These are phyloP conservation scores for Telenomus remus DNA, from an alignment of 1,140 invertebrate species.

Conservation along the genomic window DNA sequence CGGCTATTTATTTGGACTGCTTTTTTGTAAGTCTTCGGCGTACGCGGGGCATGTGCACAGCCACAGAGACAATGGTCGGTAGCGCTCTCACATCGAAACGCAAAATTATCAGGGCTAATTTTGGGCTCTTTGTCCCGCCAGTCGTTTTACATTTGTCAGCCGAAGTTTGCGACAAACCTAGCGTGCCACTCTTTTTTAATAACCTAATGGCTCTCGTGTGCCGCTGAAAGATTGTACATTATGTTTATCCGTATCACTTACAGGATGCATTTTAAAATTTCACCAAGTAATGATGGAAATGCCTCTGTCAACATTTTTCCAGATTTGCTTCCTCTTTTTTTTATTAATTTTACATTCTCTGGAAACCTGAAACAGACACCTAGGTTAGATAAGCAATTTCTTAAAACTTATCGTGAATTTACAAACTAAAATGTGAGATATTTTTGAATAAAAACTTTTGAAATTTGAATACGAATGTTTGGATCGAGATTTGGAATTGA, in stretches of 20 bases:
- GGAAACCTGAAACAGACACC: too few relatives aligned
- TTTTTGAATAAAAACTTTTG: too few relatives aligned
- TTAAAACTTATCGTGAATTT: too few relatives aligned
- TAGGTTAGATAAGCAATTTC: too few relatives aligned
- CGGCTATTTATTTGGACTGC: slow-evolving; percentile 38
- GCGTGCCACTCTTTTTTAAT: slow-evolving; percentile 70
- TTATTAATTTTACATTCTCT: too few relatives aligned
- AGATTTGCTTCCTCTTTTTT: too few relatives aligned
- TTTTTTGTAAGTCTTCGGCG: slow-evolving; percentile 15
- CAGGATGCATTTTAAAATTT: neutral
- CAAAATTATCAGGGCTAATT: slow-evolving; percentile 70
- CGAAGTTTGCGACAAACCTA: slow-evolving; percentile 63
- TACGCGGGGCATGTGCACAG: slow-evolving; percentile 17
- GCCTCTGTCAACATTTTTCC: too few relatives aligned
- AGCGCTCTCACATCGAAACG: slow-evolving; percentile 60
- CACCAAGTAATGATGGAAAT: neutral
- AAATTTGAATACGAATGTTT: too few relatives aligned
- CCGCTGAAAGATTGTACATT: slow-evolving; percentile 54
- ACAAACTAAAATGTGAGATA: too few relatives aligned
- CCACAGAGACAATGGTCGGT: slow-evolving; percentile 44
- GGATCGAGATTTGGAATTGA: too few relatives aligned
- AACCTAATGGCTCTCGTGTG: slow-evolving; percentile 74
- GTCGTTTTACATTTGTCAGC: slow-evolving; percentile 50
- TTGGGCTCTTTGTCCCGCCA: slow-evolving; percentile 66
- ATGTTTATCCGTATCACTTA: slow-evolving; percentile 58